Base-by-base conservation (phyloP, 2,797 vertebrate genomes). In the Salmo trutta region DNA sequence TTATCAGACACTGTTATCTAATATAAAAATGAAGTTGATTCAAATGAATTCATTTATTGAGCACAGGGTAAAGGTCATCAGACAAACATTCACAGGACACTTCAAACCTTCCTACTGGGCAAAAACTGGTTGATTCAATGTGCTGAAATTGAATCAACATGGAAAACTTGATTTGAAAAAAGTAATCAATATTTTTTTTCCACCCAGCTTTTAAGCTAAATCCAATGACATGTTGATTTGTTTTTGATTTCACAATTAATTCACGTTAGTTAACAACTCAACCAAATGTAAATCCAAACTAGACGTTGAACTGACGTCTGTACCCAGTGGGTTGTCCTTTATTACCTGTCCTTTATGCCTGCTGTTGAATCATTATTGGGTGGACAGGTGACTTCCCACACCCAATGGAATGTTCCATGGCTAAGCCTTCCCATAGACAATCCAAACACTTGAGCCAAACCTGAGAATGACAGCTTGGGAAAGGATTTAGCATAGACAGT, bases 311-410 rank as follows among this genome's bases (percentile, higher is more conserved):
- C 87, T 86, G 84, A 41, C 8, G 8, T 41, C 41, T 41, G 90
- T 82, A 91, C 85, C 77, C 70, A 83, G 90, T 87, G 10, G 19
- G 7, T 68, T 74, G 83, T 84, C 85, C 88, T 90, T 82, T 91
- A 89, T 91, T 75, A 82, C 76, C 75, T 86, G 24, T 24, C 24
- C 24, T 24, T 24, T 47, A 74, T 71, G 81, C 83, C 79, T 73
- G 51, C 51, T 62, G 21, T 33, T 85, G 78, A 92, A 95, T 93
- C 85, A 91, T 94, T 90, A 68, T 93, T 90, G 83, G 84, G 66
- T 4, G 4, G 90, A 90, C 82, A 93, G 83, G 76, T 82, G 90
- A 94, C 89, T 86, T 86, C 77, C 82, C 59, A 68, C 74, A 74
- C 76, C 78, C 77, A 33, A 8, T 76, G 79, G 84, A 92, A 92